Evolutionary conservation across 2,888 invertebrate species (phyloP).

Genomic region (Teinopalpus imperialis): DNA sequence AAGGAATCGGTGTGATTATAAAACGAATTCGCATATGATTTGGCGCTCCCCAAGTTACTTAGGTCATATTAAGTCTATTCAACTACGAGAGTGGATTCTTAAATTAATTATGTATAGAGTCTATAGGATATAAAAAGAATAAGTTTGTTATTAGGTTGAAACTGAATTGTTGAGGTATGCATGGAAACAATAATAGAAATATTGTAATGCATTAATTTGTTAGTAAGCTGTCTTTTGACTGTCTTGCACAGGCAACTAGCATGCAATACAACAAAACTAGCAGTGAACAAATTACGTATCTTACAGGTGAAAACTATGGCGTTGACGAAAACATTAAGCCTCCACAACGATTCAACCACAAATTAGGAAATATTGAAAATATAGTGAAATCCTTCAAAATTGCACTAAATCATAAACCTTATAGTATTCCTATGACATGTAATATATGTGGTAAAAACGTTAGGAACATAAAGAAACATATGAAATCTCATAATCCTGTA

Average conservation of each 20-base stretch:
- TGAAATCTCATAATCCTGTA: constrained; percentile 84
- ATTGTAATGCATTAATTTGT: constrained; percentile 19
- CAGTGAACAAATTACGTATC: constrained; percentile 60
- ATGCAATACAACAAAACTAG: constrained; percentile 34
- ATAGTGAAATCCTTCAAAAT: constrained; percentile 64
- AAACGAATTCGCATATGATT: constrained; percentile 52
- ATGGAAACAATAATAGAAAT: constrained; percentile 17
- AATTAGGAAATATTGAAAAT: constrained; percentile 61
- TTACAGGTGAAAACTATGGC: constrained; percentile 75
- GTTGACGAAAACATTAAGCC: constrained; percentile 74
- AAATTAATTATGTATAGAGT: constrained; percentile 30
- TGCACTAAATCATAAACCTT: constrained; percentile 52
- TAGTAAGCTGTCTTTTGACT: too few relatives aligned
- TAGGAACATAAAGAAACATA: constrained; percentile 85
- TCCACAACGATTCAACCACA: constrained; percentile 59
- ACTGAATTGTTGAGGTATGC: constrained; percentile 16
- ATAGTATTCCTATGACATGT: constrained; percentile 78
- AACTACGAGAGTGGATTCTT: constrained; percentile 31
- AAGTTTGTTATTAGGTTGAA: constrained; percentile 8
- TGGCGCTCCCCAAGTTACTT: constrained; percentile 75
- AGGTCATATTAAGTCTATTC: constrained; percentile 46
- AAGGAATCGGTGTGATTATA: constrained; percentile 76
- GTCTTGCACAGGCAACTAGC: constrained; percentile 36
- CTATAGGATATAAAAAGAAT: constrained; percentile 38
- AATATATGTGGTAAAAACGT: constrained; percentile 84